Conservation (phyloP, 2,888 invertebrate genomes). For the Meghimatium bilineatum region DNA sequence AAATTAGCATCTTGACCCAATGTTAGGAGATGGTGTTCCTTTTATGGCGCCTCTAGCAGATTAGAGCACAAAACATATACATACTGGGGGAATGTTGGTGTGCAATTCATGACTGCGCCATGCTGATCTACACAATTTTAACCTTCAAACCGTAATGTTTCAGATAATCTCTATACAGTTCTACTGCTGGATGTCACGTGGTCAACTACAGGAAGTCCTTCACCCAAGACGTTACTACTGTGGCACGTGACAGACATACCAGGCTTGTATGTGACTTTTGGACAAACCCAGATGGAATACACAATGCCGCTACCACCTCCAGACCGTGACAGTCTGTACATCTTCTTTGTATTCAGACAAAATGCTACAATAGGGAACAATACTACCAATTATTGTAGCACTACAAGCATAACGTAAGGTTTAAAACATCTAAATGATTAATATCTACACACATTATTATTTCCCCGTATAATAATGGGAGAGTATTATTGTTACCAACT, state of each 20-base stretch:
- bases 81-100: too few relatives aligned
- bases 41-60: too few relatives aligned
- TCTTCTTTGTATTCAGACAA: slow-evolving; percentile 20
- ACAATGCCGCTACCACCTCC: not conserved
- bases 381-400: not conserved
- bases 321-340: slow-evolving; percentile 12
- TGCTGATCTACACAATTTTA: too few relatives aligned
- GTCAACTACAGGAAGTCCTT: not conserved
- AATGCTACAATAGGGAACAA: not conserved
- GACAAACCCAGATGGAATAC: not conserved
- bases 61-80: too few relatives aligned
- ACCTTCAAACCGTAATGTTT: too few relatives aligned
- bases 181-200: slow-evolving; percentile 19
- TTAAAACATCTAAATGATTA: too few relatives aligned
- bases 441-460: too few relatives aligned
- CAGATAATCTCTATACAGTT: slow-evolving; percentile 15
- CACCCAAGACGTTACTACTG: not conserved
- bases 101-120: too few relatives aligned
- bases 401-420: not conserved
- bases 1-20: too few relatives aligned
- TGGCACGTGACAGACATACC: slow-evolving; percentile 26
- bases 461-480: too few relatives aligned
- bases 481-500: too few relatives aligned
- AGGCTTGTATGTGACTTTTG: slow-evolving; percentile 1
- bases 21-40: too few relatives aligned